Base-by-base conservation (phyloP, 2,888 invertebrate genomes). In the Adelognathus sp. region DNA sequence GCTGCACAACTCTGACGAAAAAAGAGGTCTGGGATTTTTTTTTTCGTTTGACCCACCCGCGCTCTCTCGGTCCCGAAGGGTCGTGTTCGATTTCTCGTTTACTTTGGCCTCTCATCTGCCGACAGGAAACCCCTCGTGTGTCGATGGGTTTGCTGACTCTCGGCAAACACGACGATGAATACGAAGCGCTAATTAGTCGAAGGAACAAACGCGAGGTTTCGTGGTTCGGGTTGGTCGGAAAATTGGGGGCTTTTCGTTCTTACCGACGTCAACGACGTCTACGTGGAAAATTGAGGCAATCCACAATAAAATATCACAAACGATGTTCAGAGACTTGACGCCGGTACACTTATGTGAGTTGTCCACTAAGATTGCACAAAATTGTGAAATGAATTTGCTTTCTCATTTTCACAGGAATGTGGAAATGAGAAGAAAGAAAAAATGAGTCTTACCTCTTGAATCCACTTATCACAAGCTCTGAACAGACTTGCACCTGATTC, bases 401-500 rank as follows among this genome's bases (percentile, higher is more conserved):
- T n/a, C n/a, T n/a, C n/a, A n/a, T n/a, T n/a, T n/a, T n/a, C n/a
- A n/a, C n/a, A n/a, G n/a, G n/a, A n/a, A n/a, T n/a, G n/a, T n/a
- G n/a, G n/a, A n/a, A n/a, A n/a, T n/a, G n/a, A n/a, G n/a, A n/a
- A n/a, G n/a, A n/a, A n/a, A n/a, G n/a, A n/a, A n/a, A n/a, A n/a
- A n/a, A n/a, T n/a, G n/a, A n/a, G n/a, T n/a, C n/a, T n/a, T n/a
- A n/a, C n/a, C n/a, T n/a, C n/a, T n/a, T n/a, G n/a, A n/a, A n/a
- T n/a, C n/a, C n/a, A n/a, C n/a, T n/a, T n/a, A n/a, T n/a, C n/a
- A n/a, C n/a, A n/a, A n/a, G n/a, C n/a, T n/a, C n/a, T n/a, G 16
- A 11, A 18, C 33, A n/a, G 9, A 0, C n/a, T 9, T 60, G 7
- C 77, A 80, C 78, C 75, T 78, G 80, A 77, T 41, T 3, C 14